A percentile compares a stretch with the other conserved stretches of the same genome.
Conservation (phyloP, 2,888 invertebrate genomes). For the Brenthis ino region DNA sequence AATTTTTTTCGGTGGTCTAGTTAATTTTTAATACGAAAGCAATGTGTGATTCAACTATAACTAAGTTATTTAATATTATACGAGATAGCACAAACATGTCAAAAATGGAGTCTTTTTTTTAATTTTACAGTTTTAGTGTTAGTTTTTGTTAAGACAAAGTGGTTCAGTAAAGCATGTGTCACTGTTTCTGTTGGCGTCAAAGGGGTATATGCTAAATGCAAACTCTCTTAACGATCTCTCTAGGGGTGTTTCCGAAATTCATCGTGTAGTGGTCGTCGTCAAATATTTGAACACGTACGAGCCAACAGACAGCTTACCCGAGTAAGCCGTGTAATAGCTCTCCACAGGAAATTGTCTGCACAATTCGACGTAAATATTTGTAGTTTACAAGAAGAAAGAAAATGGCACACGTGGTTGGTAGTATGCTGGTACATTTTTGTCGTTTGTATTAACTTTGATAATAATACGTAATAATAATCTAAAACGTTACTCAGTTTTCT, state of each 20-base stretch:
- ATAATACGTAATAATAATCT: neutral
- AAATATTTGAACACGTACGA: conserved; percentile 27
- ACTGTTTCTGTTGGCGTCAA: conserved; percentile 5
- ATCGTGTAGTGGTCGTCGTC: conserved; percentile 19
- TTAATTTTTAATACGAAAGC: no score
- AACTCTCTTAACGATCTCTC: conserved; percentile 20
- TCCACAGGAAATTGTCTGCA: conserved; percentile 17
- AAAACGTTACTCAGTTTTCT: no score
- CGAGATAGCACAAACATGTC: no score
- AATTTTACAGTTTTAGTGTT: no score
- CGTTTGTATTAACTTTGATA: neutral
- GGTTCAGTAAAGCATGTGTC: neutral
- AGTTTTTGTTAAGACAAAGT: neutral
- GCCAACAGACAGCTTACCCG: conserved; percentile 22
- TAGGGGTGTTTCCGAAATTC: conserved; percentile 20
- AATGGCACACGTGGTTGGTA: neutral
- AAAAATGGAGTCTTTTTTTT: no score
- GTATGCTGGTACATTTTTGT: neutral
- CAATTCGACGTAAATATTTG: conserved; percentile 14
- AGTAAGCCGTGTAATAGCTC: conserved; percentile 20
- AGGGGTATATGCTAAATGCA: conserved; percentile 15
- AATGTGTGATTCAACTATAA: no score
- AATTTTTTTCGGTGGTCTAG: no score
- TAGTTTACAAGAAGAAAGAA: neutral
- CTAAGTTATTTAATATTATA: no score